Conservation (phyloP, 2,888 invertebrate genomes). For the Drosophila vallismaia region DNA sequence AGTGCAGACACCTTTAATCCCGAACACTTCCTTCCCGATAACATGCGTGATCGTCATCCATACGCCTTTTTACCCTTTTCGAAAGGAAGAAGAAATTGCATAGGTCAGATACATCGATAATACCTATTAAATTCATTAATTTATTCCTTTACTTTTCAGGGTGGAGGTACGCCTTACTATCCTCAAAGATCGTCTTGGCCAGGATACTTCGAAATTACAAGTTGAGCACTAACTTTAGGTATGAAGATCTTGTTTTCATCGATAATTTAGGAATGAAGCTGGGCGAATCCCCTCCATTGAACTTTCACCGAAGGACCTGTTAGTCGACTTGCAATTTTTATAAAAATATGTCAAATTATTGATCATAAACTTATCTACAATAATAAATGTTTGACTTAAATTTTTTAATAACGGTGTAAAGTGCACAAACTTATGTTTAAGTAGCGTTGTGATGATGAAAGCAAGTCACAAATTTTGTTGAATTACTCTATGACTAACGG, state of each 20-base stretch:
- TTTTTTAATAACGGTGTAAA: too few relatives aligned
- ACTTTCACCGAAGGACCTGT: slow-evolving; percentile 48
- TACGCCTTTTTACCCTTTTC: slow-evolving; percentile 80
- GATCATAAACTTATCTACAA: too few relatives aligned
- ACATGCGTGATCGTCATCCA: slow-evolving; percentile 71
- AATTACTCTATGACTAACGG: too few relatives aligned
- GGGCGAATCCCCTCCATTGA: slow-evolving; percentile 60
- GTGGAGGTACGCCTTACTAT: slow-evolving; percentile 70
- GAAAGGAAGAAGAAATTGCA: slow-evolving; percentile 80
- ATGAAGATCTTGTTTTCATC: slow-evolving; percentile 69
- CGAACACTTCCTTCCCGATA: slow-evolving; percentile 79
- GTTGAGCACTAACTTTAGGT: slow-evolving; percentile 71
- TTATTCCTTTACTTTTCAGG: slow-evolving; percentile 51
- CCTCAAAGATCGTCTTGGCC: slow-evolving; percentile 68
- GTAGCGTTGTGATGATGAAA: too few relatives aligned
- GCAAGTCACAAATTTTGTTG: too few relatives aligned
- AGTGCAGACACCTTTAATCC: slow-evolving; percentile 79
- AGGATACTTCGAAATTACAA: slow-evolving; percentile 73
- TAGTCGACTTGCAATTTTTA: too few relatives aligned
- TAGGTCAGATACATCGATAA: slow-evolving; percentile 57
- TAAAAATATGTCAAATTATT: too few relatives aligned
- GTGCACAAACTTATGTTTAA: too few relatives aligned
- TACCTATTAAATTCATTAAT: background rate
- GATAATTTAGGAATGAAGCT: slow-evolving; percentile 71
- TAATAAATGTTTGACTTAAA: too few relatives aligned